Conservation (phyloP, 2,797 vertebrate species). For the Malurus leucopterus region DNA sequence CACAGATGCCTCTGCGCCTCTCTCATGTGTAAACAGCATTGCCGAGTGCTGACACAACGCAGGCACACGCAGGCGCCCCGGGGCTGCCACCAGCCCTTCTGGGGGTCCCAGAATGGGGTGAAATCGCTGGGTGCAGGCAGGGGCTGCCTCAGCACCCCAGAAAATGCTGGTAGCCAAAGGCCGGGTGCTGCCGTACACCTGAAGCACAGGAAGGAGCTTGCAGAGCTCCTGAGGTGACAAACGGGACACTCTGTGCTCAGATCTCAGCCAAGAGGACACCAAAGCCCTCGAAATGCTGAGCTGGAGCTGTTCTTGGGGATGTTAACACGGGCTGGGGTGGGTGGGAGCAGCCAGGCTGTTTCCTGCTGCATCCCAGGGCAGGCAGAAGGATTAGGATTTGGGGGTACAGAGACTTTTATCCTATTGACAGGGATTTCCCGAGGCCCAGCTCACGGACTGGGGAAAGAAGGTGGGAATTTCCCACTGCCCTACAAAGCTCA, state of each 20-base stretch:
- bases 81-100: background rate
- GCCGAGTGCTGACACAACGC: constrained; percentile 61
- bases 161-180: background rate
- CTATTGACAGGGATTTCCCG: background rate
- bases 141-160: background rate
- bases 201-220: background rate
- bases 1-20: constrained; percentile 55
- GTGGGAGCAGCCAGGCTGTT: background rate
- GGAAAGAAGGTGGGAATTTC: background rate
- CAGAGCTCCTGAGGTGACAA: background rate
- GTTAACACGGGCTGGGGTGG: rapidly evolving
- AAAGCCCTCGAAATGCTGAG: rapidly evolving
- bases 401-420: background rate
- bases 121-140: background rate
- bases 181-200: rapidly evolving
- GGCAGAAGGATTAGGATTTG: background rate
- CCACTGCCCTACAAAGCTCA: background rate
- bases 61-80: constrained; percentile 5
- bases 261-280: background rate
- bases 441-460: background rate
- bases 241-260: background rate
- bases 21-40: constrained; percentile 68
- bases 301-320: background rate
- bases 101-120: background rate
- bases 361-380: background rate